Percentiles rank a stretch among this genome's conserved stretches.
Conservation (phyloP, 2,113 vertebrate species). For the Fregata magnificens region DNA sequence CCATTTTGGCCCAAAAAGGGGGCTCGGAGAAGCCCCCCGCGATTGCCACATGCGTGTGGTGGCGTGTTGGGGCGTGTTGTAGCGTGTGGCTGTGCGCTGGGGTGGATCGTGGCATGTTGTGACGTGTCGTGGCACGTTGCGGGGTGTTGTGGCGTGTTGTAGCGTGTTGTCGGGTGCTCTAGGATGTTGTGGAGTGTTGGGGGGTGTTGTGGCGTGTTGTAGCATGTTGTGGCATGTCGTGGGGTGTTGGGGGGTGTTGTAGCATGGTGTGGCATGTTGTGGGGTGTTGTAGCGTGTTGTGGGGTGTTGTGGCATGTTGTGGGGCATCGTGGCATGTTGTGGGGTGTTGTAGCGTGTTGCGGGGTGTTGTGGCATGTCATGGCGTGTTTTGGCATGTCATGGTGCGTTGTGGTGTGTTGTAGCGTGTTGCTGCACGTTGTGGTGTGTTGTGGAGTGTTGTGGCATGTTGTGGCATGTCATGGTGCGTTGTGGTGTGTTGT, state of each 20-base stretch:
- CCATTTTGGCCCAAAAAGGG: neutral
- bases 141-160: neutral
- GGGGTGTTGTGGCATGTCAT: rapidly evolving
- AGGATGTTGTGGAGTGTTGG: rapidly evolving
- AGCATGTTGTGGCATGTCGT: rapidly evolving
- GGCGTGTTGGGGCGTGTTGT: neutral
- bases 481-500: too few species aligned
- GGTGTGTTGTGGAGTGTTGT: neutral
- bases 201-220: rapidly evolving
- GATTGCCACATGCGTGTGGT: neutral
- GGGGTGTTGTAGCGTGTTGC: rapidly evolving
- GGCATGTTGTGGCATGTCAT: neutral
- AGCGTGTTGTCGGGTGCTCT: rapidly evolving
- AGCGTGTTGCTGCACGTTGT: rapidly evolving
- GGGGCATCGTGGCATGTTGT: rapidly evolving
- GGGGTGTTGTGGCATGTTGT: neutral
- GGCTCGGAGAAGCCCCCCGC: neutral
- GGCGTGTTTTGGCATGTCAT: rapidly evolving
- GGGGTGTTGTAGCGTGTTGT: too few species aligned
- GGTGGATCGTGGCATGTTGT: neutral
- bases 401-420: rapidly evolving
- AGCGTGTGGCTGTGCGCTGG: neutral
- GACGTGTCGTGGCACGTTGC: too few species aligned
- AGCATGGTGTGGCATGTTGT: neutral
- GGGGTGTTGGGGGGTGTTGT: rapidly evolving